Base-by-base conservation (phyloP, 2,888 invertebrate species). In the Monochamus alternatus region DNA sequence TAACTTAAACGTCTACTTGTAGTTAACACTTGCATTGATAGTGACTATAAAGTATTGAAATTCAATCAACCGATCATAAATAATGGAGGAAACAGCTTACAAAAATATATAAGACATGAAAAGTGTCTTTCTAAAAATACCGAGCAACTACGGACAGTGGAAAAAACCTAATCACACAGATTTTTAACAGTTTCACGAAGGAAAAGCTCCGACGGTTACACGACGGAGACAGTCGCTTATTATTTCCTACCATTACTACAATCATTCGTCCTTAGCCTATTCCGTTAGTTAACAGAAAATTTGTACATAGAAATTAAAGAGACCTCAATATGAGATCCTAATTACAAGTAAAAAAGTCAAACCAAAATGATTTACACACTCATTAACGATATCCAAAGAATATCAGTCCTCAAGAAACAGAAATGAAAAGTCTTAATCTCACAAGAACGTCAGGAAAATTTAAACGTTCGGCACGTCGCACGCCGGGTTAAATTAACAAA, bases 241-340 rank as follows among this genome's bases (percentile, higher is more conserved):
- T 30, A 12, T 2, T 62, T 32, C 5, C 79, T 70, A 73, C 62
- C 47, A 65, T 77, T 55, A 55, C n/a, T 55, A n/a, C 55, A 55
- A 75, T 68, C 22, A 58, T 63, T 71, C 32, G 52, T 60, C 31
- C 31, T 75, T 78, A 78, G 69, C 63, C 52, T 65, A 78, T 75
- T 79, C 76, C 78, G 80, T 80, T 75, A 71, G 69, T 76, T 78
- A 51, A 74, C 70, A 76, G 74, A 66, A 55, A 60, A 78, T 81
- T 85, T 85, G 85, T 85, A 86, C 85, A 85, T 83, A 84, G 81
- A 79, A 77, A 75, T 62, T 71, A 72, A 75, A 63, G 78, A 76
- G 83, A 85, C 76, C 87, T 86, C 87, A 87, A 87, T 86, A 83
- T 87, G 87, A 87, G 87, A 83, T 85, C 82, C 59, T 63, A 60